A percentile compares a stretch with the other conserved stretches of the same genome.
phyloP scores from a whole-genome alignment of 1,140 invertebrate species.

The Ctenoplectra terminalis region DNA sequence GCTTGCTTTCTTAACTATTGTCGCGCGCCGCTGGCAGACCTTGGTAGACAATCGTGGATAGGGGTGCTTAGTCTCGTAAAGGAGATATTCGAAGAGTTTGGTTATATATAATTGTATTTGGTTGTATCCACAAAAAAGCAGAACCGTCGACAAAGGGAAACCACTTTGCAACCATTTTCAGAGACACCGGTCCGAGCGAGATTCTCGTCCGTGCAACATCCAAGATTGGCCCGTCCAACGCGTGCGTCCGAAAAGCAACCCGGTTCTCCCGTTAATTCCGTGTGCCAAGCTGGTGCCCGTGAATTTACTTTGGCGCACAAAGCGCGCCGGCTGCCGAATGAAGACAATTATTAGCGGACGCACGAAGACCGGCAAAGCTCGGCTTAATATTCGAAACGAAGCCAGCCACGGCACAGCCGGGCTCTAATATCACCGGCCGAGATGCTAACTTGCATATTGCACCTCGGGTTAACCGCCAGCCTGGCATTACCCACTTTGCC shows the following conservation, averaged over 20 bases:
- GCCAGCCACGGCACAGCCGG: neutral
- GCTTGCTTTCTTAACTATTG: neutral
- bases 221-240: neutral
- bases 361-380: conserved; percentile 18
- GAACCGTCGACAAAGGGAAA: neutral
- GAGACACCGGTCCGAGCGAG: neutral
- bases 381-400: conserved; percentile 45
- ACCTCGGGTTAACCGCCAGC: conserved; percentile 47
- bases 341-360: conserved; percentile 53
- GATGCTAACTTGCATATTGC: conserved; percentile 61
- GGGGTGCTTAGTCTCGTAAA: no score
- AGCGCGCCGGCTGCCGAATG: conserved; percentile 43
- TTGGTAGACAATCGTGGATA: no score
- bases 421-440: conserved; percentile 52
- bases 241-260: neutral
- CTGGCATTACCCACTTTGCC: conserved; percentile 67
- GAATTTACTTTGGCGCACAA: conserved; percentile 35
- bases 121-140: no score
- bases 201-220: neutral
- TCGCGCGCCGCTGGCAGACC: no score
- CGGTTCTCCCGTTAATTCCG: conserved; percentile 25
- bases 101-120: no score
- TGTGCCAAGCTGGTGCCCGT: conserved; percentile 9
- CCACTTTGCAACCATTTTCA: no score
- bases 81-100: no score